Conservation (phyloP, 2,888 invertebrate species). For the Diaphora mendica region DNA sequence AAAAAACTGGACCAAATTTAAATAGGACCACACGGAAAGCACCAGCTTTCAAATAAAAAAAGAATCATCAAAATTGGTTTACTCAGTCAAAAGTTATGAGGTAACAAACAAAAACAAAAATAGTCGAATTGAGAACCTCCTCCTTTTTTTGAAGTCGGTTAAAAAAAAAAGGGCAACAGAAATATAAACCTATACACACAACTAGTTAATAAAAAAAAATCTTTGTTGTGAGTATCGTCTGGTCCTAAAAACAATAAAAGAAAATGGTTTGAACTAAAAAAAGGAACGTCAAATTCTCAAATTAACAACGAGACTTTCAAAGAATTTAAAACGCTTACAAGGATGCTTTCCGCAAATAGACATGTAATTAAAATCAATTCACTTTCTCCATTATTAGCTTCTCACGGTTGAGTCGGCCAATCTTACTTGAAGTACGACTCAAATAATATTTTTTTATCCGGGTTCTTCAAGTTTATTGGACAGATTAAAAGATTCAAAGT, state of each 20-base stretch:
- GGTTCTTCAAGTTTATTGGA: conserved; percentile 63
- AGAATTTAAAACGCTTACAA: conserved; percentile 1
- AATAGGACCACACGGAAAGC: too few species aligned
- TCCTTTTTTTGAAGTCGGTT: too few species aligned
- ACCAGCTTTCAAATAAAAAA: too few species aligned
- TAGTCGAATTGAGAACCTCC: too few species aligned
- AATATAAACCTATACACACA: too few species aligned
- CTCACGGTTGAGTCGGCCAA: conserved; percentile 14
- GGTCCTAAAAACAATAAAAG: background rate
- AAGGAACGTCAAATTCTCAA: background rate
- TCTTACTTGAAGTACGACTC: conserved; percentile 28
- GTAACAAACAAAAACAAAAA: too few species aligned
- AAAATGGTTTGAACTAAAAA: background rate
- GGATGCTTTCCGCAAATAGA: conserved; percentile 25
- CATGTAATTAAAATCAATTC: conserved; percentile 48
- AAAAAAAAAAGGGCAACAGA: too few species aligned
- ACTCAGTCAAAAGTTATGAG: too few species aligned
- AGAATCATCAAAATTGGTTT: too few species aligned
- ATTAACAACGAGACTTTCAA: background rate
- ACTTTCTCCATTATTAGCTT: conserved; percentile 35
- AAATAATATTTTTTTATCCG: conserved; percentile 64
- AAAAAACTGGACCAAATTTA: too few species aligned
- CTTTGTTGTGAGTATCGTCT: background rate
- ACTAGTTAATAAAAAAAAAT: background rate
- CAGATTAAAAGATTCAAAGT: conserved; percentile 65